Conservation (phyloP, 2,113 vertebrate species). For the Guaruba guarouba region DNA sequence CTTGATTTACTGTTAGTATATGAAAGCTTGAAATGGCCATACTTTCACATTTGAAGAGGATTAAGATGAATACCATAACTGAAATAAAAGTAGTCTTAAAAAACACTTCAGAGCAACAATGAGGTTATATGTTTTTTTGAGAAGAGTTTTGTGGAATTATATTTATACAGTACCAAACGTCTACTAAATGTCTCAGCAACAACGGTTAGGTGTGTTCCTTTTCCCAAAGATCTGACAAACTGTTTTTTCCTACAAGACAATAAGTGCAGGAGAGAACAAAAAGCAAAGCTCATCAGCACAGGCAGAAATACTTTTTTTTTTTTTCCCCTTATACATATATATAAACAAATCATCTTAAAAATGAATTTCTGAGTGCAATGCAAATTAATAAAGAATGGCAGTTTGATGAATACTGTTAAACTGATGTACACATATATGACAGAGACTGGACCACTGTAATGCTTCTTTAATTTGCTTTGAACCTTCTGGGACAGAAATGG, state of each 20-base stretch:
- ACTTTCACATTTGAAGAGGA: not conserved
- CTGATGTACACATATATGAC: not conserved
- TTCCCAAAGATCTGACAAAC: constrained; percentile 28
- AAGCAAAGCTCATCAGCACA: constrained; percentile 8
- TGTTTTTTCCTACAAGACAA: constrained; percentile 19
- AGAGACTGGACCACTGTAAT: not conserved
- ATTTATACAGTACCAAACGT: not conserved
- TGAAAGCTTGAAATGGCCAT: not conserved
- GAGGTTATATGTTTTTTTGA: not conserved
- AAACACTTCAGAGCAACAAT: not conserved
- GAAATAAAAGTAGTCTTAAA: not conserved
- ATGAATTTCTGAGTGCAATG: not conserved
- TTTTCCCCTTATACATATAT: not conserved
- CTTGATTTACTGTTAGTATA: not conserved
- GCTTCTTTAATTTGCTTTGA: not conserved
- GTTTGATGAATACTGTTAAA: not conserved
- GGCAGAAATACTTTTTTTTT: not conserved
- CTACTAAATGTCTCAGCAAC: constrained; percentile 37
- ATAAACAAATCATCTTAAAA: not conserved
- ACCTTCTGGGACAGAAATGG: not conserved
- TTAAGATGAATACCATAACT: not conserved
- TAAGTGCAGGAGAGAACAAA: constrained; percentile 21
- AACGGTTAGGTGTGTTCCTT: not conserved
- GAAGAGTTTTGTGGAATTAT: not conserved
- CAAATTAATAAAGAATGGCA: not conserved